phyloP scores from a whole-genome alignment of 2,113 vertebrate species.

The Stigmatopora nigra region DNA sequence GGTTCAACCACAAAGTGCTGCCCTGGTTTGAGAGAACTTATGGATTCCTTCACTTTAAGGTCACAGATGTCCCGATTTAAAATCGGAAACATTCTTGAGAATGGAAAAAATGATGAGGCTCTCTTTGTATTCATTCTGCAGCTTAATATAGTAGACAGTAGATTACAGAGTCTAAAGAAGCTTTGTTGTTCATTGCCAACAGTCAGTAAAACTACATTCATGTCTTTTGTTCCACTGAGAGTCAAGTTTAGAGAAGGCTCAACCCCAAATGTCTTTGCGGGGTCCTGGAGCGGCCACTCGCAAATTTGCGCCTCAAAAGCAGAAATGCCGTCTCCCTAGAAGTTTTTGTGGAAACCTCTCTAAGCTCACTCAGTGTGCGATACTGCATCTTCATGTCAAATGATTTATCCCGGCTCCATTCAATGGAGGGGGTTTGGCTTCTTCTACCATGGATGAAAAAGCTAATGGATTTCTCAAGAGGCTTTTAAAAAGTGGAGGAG shows the following conservation, averaged over 20 bases:
- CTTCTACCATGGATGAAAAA: constrained; percentile 37
- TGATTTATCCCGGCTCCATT: constrained; percentile 45
- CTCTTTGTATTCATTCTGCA: constrained; percentile 5
- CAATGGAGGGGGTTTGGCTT: constrained; percentile 1
- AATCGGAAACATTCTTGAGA: constrained; percentile 23
- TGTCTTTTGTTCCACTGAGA: constrained; percentile 32
- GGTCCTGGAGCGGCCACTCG: constrained; percentile 15
- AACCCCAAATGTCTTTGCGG: constrained; percentile 16
- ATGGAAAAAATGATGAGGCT: constrained; percentile 13
- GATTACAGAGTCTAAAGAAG: constrained; percentile 22
- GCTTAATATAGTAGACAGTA: constrained; percentile 7
- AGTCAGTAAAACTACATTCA: constrained; percentile 24
- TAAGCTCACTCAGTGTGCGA: constrained; percentile 48
- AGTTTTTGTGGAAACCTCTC: constrained; percentile 45
- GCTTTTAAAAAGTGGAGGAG: constrained; percentile 2
- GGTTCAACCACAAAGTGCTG: constrained; percentile 13
- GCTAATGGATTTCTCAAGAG: constrained; percentile 22
- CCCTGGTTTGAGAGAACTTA: constrained; percentile 23
- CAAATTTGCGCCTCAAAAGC: constrained; percentile 23
- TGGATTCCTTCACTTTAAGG: constrained; percentile 38
- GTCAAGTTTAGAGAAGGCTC: constrained; percentile 34
- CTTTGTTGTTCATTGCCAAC: constrained; percentile 2
- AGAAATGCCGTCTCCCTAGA: constrained; percentile 34
- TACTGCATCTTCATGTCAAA: constrained; percentile 43
- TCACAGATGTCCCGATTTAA: constrained; percentile 23